phyloP scores from a whole-genome alignment of 2,797 vertebrate species.

The Crenichthys baileyi region DNA sequence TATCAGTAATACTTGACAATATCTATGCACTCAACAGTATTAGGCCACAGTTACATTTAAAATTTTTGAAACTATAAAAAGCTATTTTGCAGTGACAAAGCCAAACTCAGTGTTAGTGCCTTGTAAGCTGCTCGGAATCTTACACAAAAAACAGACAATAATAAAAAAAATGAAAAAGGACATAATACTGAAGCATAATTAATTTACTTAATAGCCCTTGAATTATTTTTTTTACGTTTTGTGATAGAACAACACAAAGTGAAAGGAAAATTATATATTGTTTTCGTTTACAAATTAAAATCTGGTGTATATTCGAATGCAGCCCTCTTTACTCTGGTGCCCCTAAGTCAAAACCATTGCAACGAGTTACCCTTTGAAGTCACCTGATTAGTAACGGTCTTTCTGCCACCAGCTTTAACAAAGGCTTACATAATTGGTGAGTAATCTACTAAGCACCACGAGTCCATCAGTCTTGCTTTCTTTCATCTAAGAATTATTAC shows the following conservation, averaged over 20 bases:
- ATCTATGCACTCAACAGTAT: not conserved
- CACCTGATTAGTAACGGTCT: not conserved
- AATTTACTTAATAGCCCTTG: not conserved
- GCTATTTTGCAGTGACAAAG: not conserved
- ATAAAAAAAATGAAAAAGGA: not conserved
- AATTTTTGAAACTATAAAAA: not conserved
- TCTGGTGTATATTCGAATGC: not conserved
- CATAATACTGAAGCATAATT: not conserved
- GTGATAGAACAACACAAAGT: not conserved
- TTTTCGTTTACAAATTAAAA: not conserved
- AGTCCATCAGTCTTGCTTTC: conserved; percentile 15
- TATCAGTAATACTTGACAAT: not conserved
- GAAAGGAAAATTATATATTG: not conserved
- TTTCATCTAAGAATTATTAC: conserved; percentile 43
- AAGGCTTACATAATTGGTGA: conserved; percentile 5
- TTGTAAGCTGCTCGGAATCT: not conserved
- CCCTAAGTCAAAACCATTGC: not conserved
- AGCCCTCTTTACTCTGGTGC: not conserved
- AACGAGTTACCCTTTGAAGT: not conserved
- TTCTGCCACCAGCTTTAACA: not conserved
- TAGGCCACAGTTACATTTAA: no score
- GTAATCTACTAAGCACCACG: conserved; percentile 8
- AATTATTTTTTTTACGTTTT: not conserved
- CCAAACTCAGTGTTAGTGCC: not conserved
- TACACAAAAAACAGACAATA: not conserved